Evolutionary conservation across 2,113 vertebrate genomes (phyloP).

Genomic region (Eudyptes chrysolophus): DNA sequence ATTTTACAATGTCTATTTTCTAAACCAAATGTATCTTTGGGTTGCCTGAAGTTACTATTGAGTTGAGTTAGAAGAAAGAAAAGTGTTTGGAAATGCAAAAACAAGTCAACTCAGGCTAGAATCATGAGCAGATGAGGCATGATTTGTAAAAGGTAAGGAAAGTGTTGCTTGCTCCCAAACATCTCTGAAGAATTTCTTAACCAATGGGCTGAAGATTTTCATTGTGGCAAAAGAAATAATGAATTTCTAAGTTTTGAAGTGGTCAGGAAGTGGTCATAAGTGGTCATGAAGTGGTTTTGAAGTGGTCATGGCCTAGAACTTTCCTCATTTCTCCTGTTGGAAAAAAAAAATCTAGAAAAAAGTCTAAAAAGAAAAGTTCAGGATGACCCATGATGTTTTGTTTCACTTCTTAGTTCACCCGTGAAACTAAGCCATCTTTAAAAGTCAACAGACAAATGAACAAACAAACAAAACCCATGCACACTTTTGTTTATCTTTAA

Average conservation of each 20-base stretch:
- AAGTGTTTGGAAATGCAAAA: neutral
- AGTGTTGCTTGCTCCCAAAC: neutral
- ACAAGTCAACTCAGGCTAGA: neutral
- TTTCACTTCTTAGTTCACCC: neutral
- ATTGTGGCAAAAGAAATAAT: neutral
- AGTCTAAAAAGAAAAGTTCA: neutral
- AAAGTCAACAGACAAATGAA: neutral
- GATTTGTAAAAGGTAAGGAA: neutral
- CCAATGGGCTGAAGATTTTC: neutral
- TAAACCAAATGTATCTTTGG: neutral
- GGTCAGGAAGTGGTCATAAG: no score
- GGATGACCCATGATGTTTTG: neutral
- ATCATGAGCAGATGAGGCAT: neutral
- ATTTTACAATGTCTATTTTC: neutral
- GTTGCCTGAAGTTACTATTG: neutral
- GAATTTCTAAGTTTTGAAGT: neutral
- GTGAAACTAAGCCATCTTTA: neutral
- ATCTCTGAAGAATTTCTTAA: neutral
- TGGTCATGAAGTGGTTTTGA: neutral
- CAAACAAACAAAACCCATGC: accelerated
- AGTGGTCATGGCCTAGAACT: neutral
- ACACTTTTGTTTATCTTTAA: neutral
- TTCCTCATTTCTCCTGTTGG: neutral
- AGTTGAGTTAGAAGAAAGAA: neutral
- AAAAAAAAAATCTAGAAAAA: neutral